Conservation (phyloP, 2,113 vertebrate species). For the Cairina moschata region DNA sequence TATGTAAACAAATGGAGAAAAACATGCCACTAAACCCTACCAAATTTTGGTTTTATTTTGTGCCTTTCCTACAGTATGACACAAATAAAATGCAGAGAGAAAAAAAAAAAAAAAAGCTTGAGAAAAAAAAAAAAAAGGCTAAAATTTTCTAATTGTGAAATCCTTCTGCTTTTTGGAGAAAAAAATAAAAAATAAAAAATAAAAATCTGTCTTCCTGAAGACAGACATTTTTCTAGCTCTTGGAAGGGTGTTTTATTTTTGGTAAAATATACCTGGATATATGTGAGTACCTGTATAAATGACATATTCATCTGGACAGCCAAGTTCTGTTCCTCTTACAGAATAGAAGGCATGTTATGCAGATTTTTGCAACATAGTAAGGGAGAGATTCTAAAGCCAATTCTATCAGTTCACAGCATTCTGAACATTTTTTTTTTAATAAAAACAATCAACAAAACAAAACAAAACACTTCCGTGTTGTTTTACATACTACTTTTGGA, state of each 20-base stretch:
- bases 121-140: neutral
- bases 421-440: neutral
- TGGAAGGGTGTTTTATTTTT: neutral
- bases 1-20: neutral
- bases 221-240: neutral
- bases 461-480: neutral
- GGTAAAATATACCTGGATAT: neutral
- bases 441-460: too few relatives aligned
- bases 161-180: neutral
- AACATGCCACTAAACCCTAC: neutral
- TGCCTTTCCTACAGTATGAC: neutral
- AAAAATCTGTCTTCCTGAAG: neutral
- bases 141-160: neutral
- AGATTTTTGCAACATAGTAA: neutral
- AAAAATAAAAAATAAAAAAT: neutral
- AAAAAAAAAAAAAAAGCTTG: neutral
- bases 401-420: neutral
- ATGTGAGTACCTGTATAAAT: neutral
- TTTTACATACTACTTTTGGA: neutral
- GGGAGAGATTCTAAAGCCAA: neutral
- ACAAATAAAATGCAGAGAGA: neutral
- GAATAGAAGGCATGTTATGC: neutral
- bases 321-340: neutral
- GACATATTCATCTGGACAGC: neutral
- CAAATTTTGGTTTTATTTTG: neutral